Percentiles rank a stretch among this genome's conserved stretches.
Evolutionary conservation across 2,888 invertebrate genomes (phyloP).

Genomic region (Callimorpha dominula): DNA sequence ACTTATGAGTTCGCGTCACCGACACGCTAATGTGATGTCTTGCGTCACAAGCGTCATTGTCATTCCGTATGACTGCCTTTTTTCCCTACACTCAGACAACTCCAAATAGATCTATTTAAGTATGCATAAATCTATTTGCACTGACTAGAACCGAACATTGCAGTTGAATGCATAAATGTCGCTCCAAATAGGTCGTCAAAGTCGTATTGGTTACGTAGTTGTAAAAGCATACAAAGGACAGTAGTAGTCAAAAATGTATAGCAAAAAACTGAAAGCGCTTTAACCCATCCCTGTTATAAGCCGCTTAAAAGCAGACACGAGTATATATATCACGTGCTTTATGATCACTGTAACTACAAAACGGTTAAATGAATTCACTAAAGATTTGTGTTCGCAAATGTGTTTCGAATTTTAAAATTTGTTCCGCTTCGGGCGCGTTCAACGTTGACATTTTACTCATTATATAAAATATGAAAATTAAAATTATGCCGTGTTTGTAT

Average conservation of each 20-base stretch:
- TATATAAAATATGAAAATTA: constrained; percentile 19
- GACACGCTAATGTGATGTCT: too few relatives aligned
- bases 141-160: too few relatives aligned
- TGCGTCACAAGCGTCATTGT: too few relatives aligned
- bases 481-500: constrained; percentile 19
- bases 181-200: too few relatives aligned
- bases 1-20: too few relatives aligned
- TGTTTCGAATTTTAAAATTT: constrained; percentile 51
- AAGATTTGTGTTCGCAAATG: constrained; percentile 57
- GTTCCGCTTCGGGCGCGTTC: constrained; percentile 28
- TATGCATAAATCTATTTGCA: too few relatives aligned
- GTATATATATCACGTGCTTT: constrained; percentile 9
- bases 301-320: neutral
- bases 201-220: too few relatives aligned
- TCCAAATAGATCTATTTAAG: too few relatives aligned
- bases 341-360: constrained; percentile 42
- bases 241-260: neutral
- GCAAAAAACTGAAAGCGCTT: neutral
- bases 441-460: constrained; percentile 16
- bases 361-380: constrained; percentile 57
- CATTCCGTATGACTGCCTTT: too few relatives aligned
- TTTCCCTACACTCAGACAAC: too few relatives aligned
- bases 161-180: too few relatives aligned
- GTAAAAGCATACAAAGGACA: too few relatives aligned
- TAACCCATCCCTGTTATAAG: neutral